Evolutionary conservation across 1,140 invertebrate species (phyloP), one percentile per base, ranked within the genome.

Genomic region (Araneus ventricosus): DNA sequence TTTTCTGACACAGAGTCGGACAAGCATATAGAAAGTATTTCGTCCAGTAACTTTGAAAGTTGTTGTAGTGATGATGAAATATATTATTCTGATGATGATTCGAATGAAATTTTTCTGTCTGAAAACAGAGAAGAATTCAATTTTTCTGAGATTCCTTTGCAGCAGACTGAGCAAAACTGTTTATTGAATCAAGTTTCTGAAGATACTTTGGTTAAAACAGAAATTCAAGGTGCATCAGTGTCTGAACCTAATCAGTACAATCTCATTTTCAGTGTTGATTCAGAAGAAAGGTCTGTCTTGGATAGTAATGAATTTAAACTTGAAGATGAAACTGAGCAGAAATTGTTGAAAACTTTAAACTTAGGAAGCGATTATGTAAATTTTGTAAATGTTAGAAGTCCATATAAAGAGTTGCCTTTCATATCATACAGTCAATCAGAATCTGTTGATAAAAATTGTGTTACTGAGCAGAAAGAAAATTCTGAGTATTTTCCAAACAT

Each of bases 81-180:
- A 82, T 82, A 87, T 59, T 89, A 34, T 37, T 39, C 92, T 52
- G 92, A 93, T 75, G 84, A 45, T n/a, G 84, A 87, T 27, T 41
- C 45, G 20, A 39, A 52, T 88, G 61, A 37, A 57, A 70, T 67
- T 22, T 67, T 34, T 34, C 20, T 30, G 22, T 37, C 75, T 34
- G 27, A 96, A 85, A 96, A 96, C 63, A 96, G 97, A 39, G 97
- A 97, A 95, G 97, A 97, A 95, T 95, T 97, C 86, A 95, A 97
- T 39, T 97, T 96, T 22, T 97, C 97, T 2, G 95, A 96, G 88
- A 96, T 96, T 82, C 97, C 97, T 30, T 98, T 98, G 95, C 96
- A 96, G 91, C 97, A 97, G 4, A 98, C 98, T 94, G 96, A 27
- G 63, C 2, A 67, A 67, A 67, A 30, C 27, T 10, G 27, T 75